A percentile compares a stretch with the other conserved stretches of the same genome.
Evolutionary conservation across 1,140 invertebrate genomes (phyloP).

Genomic region (Thaumetopoea pityocampa): DNA sequence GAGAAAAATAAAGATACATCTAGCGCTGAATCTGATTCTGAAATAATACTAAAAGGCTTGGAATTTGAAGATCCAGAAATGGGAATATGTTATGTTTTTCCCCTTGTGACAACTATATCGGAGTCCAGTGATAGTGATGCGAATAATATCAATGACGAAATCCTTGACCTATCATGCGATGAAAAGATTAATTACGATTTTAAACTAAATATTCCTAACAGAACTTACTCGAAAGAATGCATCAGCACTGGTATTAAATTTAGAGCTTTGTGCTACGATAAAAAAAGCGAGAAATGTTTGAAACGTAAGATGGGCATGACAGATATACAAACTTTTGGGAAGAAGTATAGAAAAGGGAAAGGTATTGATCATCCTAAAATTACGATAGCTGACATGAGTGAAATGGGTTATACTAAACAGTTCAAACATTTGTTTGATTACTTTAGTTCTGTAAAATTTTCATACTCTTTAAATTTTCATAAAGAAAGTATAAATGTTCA

Average conservation of each 20-base stretch:
- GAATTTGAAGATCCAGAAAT: slow-evolving; percentile 43
- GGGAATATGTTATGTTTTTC: slow-evolving; percentile 51
- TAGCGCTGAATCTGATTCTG: no score
- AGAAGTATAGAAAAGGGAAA: slow-evolving; percentile 60
- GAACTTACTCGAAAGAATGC: slow-evolving; percentile 35
- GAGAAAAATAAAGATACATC: no score
- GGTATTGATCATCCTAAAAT: slow-evolving; percentile 59
- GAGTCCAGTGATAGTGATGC: slow-evolving; percentile 1
- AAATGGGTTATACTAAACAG: slow-evolving; percentile 44
- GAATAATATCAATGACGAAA: slow-evolving; percentile 4
- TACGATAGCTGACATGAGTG: slow-evolving; percentile 23
- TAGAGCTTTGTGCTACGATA: slow-evolving; percentile 7
- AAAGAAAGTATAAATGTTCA: slow-evolving; percentile 46
- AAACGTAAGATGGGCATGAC: slow-evolving; percentile 42
- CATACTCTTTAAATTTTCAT: slow-evolving; percentile 49
- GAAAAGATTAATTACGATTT: slow-evolving; percentile 25
- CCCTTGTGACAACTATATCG: slow-evolving; percentile 21
- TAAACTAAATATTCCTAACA: slow-evolving; percentile 35
- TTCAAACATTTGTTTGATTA: slow-evolving; percentile 48
- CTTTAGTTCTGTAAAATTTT: slow-evolving; percentile 56
- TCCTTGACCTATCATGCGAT: no score
- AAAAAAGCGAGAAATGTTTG: slow-evolving; percentile 25
- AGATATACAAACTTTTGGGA: slow-evolving; percentile 30
- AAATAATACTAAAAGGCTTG: slow-evolving; percentile 43
- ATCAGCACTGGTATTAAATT: slow-evolving; percentile 1